Percentiles rank a stretch among this genome's conserved stretches.
Conservation (phyloP, 2,113 vertebrate genomes). For the Myotis brandtii region DNA sequence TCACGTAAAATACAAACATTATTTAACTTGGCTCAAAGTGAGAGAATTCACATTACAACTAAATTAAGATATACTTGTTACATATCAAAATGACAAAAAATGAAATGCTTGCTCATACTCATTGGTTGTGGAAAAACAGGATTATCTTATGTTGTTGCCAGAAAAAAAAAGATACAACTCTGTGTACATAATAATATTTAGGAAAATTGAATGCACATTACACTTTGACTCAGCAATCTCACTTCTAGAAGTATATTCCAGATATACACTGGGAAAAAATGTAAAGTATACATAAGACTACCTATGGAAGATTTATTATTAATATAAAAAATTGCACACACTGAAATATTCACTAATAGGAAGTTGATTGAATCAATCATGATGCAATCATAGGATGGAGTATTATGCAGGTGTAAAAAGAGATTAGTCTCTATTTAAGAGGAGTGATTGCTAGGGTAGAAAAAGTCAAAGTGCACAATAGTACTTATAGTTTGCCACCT, state of each 20-base stretch:
- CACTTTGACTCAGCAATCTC: not conserved
- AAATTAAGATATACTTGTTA: constrained; percentile 14
- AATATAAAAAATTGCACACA: not conserved
- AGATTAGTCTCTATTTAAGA: not conserved
- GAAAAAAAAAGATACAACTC: not conserved
- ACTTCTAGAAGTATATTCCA: not conserved
- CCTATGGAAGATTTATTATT: not conserved
- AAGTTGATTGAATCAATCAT: not conserved
- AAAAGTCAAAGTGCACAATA: not conserved
- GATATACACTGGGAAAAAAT: not conserved
- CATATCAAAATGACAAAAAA: not conserved
- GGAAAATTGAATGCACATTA: not conserved
- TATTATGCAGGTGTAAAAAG: not conserved
- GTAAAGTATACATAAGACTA: not conserved
- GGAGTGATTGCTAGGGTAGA: not conserved
- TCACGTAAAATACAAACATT: not conserved
- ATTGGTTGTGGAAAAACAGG: not conserved
- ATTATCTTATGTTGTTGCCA: not conserved
- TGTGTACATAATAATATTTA: not conserved
- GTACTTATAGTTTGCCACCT: not conserved
- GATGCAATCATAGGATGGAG: not conserved
- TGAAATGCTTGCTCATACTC: not conserved
- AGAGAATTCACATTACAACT: not conserved
- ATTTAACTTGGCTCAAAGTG: constrained; percentile 20
- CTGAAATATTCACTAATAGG: not conserved